phyloP scores from a whole-genome alignment of 2,888 invertebrate genomes.

The Mythimna albipuncta region DNA sequence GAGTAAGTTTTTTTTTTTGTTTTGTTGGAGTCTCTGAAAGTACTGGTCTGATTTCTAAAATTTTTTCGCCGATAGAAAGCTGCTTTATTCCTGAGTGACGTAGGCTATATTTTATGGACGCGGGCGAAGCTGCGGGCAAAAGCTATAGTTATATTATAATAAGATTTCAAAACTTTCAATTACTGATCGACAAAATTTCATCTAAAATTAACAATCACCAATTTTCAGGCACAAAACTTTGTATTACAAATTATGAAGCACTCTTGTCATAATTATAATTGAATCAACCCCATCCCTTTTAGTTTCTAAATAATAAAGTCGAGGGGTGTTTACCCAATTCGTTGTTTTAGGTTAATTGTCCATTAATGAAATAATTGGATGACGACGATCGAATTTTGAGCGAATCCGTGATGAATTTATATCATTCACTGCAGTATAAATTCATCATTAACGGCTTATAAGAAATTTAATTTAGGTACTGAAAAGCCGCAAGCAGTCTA shows the following conservation, averaged over 20 bases:
- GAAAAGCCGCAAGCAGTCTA: background rate
- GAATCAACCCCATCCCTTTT: conserved; percentile 38
- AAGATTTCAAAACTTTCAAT: background rate
- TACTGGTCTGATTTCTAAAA: no score
- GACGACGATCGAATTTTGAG: conserved; percentile 9
- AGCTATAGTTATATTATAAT: no score
- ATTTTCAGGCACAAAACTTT: conserved; percentile 12
- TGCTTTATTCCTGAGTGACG: no score
- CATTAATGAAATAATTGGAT: conserved; percentile 46
- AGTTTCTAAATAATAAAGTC: conserved; percentile 38
- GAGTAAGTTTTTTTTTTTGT: no score
- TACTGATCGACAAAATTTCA: background rate
- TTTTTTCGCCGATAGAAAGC: no score
- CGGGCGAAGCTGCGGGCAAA: no score
- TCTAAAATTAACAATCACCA: background rate
- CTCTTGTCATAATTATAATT: conserved; percentile 35
- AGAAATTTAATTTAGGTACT: background rate
- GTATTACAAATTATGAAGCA: conserved; percentile 33
- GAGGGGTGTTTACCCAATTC: conserved; percentile 29
- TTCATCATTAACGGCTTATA: background rate
- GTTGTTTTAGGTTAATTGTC: conserved; percentile 54
- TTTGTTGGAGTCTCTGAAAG: no score
- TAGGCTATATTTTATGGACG: no score
- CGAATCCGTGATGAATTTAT: background rate
- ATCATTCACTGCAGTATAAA: no score